phyloP scores from a whole-genome alignment of 1,140 invertebrate genomes.

The Metopolophium dirhodum region DNA sequence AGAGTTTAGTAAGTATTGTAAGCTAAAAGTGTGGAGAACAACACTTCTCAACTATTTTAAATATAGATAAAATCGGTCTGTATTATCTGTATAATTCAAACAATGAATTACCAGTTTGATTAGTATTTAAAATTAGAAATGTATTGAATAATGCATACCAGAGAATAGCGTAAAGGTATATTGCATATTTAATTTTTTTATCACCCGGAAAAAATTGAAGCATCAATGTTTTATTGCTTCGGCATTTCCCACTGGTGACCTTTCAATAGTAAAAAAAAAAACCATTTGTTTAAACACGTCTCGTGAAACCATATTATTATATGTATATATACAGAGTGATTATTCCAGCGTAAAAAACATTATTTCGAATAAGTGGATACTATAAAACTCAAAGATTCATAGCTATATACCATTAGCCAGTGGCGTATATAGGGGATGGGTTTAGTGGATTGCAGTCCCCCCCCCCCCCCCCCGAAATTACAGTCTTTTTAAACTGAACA shows the following conservation, averaged over 20 bases:
- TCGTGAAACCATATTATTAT: not conserved
- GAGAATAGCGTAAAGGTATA: not conserved
- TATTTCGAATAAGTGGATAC: not conserved
- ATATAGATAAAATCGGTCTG: not conserved
- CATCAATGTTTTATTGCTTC: not conserved
- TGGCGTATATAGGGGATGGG: too few relatives aligned
- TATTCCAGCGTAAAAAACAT: not conserved
- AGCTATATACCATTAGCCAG: not conserved
- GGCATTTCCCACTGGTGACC: not conserved
- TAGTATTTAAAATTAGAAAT: not conserved
- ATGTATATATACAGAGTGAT: not conserved
- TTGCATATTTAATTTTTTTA: not conserved
- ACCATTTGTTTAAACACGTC: not conserved
- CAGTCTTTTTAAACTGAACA: too few relatives aligned
- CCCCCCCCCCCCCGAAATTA: too few relatives aligned
- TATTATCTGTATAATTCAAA: not conserved
- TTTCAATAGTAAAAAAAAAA: not conserved
- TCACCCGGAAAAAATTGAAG: not conserved
- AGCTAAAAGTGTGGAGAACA: not conserved
- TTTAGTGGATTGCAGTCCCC: too few relatives aligned
- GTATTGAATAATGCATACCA: not conserved
- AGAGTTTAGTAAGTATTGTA: too few relatives aligned
- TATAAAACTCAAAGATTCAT: not conserved
- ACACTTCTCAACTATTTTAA: not conserved
- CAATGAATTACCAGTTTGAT: not conserved